A percentile compares a stretch with the other conserved stretches of the same genome.
Evolutionary conservation across 2,113 vertebrate species (phyloP).

Genomic region (Clarias magur): DNA sequence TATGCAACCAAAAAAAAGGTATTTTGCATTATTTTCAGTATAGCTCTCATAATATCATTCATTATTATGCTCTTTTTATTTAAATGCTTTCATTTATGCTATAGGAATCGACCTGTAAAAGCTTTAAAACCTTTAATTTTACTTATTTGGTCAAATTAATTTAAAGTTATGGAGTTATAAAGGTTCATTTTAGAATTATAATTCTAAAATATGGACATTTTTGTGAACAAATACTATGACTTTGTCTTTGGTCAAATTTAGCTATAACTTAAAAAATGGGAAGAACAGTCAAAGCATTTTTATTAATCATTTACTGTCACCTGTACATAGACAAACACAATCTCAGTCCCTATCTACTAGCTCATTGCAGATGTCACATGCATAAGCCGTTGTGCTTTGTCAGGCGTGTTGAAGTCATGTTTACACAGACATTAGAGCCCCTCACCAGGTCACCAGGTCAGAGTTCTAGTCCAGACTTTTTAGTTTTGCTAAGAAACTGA

Average conservation of each 20-base stretch:
- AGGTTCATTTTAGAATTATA: not conserved
- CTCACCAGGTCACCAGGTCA: constrained; percentile 58
- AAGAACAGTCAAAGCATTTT: not conserved
- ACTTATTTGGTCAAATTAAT: not conserved
- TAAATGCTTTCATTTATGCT: not conserved
- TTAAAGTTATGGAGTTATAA: not conserved
- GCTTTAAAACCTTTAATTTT: not conserved
- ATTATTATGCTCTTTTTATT: not conserved
- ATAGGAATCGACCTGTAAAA: not conserved
- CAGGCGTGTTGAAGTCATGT: constrained; percentile 31
- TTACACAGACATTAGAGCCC: constrained; percentile 56
- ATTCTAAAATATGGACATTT: not conserved
- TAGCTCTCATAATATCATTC: not conserved
- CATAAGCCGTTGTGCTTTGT: constrained; percentile 48
- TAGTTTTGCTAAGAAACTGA: not conserved
- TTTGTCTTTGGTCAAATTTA: not conserved
- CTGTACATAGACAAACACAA: not conserved
- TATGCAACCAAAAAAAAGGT: too few species aligned
- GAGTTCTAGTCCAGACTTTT: constrained; percentile 49
- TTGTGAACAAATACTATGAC: not conserved
- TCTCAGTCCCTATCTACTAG: not conserved
- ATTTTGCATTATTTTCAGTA: too few species aligned
- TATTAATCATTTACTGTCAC: not conserved
- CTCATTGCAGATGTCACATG: constrained; percentile 6
- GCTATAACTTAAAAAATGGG: not conserved